Evolutionary conservation across 2,888 invertebrate species (phyloP).

Genomic region (Teleiodes luculella): DNA sequence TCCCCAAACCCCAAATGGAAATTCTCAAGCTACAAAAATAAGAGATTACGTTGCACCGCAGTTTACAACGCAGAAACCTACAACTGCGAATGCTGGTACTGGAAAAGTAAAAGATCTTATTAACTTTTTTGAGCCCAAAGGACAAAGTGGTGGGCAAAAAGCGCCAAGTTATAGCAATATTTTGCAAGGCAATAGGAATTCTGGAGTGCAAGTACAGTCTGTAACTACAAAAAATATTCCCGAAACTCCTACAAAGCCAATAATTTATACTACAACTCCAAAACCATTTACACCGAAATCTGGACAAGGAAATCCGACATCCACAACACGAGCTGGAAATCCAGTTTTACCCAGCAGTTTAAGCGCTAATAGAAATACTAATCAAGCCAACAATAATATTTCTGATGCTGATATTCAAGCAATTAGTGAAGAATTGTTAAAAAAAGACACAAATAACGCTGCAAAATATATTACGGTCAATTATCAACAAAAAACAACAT

Average conservation of each 20-base stretch:
- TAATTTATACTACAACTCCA: constrained; percentile 32
- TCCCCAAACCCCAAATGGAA: constrained; percentile 19
- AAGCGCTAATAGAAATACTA: constrained; percentile 45
- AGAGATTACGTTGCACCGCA: constrained; percentile 48
- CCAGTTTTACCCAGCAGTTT: constrained; percentile 66
- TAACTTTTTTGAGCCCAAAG: constrained; percentile 53
- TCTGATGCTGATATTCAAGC: constrained; percentile 82
- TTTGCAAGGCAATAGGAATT: constrained; percentile 39
- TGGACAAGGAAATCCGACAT: constrained; percentile 24
- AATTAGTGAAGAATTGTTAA: constrained; percentile 84
- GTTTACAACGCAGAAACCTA: constrained; percentile 35
- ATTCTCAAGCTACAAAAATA: constrained; percentile 26
- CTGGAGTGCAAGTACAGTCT: not conserved
- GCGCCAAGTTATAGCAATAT: constrained; percentile 64
- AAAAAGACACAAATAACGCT: constrained; percentile 86
- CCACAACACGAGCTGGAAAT: constrained; percentile 33
- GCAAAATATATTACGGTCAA: constrained; percentile 84
- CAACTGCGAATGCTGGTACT: constrained; percentile 32
- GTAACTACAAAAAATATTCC: constrained; percentile 14
- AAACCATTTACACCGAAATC: constrained; percentile 33
- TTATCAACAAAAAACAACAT: constrained; percentile 86
- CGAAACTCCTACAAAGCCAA: constrained; percentile 45
- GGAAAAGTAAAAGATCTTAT: constrained; percentile 65
- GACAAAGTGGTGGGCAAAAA: constrained; percentile 36
- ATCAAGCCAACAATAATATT: constrained; percentile 41